These are phyloP conservation scores for Hetaerina titia DNA, from an alignment of 2,888 invertebrate species.

Conservation along the genomic window DNA sequence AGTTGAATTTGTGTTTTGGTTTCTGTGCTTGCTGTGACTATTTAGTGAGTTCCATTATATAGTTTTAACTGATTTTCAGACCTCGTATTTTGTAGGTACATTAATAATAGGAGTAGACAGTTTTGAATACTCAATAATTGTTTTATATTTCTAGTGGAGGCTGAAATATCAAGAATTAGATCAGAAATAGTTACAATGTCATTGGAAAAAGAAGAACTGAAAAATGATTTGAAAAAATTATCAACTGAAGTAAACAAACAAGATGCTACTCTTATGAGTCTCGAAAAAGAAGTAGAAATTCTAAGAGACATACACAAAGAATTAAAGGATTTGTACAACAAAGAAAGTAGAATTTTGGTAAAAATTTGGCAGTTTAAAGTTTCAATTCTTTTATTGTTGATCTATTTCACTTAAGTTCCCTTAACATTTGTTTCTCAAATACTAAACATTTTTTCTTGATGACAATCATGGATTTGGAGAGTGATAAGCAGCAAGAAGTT, in stretches of 20 bases:
- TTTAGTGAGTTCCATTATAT: too few relatives aligned
- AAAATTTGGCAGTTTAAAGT: neutral
- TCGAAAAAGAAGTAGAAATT: constrained; percentile 46
- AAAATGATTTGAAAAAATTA: neutral
- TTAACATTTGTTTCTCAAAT: neutral
- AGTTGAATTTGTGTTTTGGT: too few relatives aligned
- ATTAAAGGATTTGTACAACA: neutral
- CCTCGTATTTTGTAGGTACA: too few relatives aligned
- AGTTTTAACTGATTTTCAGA: too few relatives aligned
- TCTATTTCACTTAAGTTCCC: neutral
- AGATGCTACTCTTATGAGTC: neutral
- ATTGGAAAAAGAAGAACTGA: neutral
- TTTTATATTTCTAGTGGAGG: neutral
- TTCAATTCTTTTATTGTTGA: neutral
- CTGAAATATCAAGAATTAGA: constrained; percentile 12
- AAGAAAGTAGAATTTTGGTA: constrained; percentile 43
- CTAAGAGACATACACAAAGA: neutral
- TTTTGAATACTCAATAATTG: neutral
- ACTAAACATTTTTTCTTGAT: neutral
- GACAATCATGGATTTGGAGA: neutral
- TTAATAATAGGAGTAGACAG: too few relatives aligned
- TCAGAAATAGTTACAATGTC: neutral
- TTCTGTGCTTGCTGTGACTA: too few relatives aligned
- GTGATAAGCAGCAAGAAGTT: constrained; percentile 49
- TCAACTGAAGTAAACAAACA: neutral